A percentile compares a stretch with the other conserved stretches of the same genome.
phyloP scores from a whole-genome alignment of 2,888 invertebrate species.

The Drosophila pegasa region DNA sequence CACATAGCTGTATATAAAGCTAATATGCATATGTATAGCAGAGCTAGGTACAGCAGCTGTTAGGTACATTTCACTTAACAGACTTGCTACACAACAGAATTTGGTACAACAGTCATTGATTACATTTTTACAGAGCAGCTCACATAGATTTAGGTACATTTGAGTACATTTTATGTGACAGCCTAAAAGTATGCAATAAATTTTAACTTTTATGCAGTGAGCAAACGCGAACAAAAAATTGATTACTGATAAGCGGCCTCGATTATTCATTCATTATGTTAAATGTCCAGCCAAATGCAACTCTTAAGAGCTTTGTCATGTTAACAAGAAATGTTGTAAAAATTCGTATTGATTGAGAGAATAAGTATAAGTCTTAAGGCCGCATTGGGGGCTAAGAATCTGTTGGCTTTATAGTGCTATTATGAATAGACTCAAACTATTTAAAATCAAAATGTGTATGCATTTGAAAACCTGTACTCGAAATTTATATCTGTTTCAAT shows the following conservation, averaged over 20 bases:
- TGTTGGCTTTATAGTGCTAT: too few species aligned
- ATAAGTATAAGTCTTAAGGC: too few species aligned
- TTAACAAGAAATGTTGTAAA: too few species aligned
- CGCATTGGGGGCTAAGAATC: too few species aligned
- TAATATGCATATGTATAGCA: not conserved
- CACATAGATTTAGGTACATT: conserved; percentile 1
- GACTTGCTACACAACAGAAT: fast-evolving
- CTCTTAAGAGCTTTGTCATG: too few species aligned
- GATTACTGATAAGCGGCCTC: not conserved
- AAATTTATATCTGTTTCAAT: too few species aligned
- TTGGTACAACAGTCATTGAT: too few species aligned
- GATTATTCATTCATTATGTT: not conserved
- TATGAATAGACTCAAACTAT: too few species aligned
- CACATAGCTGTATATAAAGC: not conserved
- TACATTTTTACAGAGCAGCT: too few species aligned
- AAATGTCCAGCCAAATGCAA: not conserved
- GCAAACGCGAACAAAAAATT: not conserved
- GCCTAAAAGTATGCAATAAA: conserved; percentile 5
- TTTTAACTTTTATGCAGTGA: not conserved
- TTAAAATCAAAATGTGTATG: too few species aligned
- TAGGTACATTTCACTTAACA: not conserved
- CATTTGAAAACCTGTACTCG: too few species aligned
- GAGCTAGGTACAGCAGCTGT: not conserved
- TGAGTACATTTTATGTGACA: not conserved
- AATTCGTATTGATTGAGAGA: too few species aligned